phyloP scores from a whole-genome alignment of 2,888 invertebrate species.

The Pammene aurita region DNA sequence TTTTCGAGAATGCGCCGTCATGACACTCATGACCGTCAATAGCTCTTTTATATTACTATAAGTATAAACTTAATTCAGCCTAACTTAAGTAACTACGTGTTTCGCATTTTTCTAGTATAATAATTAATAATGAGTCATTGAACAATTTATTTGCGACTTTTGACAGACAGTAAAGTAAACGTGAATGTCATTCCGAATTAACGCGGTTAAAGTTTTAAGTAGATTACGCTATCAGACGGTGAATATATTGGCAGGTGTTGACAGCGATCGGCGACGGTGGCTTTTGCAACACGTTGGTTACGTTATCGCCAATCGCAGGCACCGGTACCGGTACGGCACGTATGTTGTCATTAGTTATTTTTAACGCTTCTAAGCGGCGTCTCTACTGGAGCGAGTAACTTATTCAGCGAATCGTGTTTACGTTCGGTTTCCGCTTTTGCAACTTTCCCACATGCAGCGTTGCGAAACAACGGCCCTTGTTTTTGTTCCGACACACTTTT shows the following conservation, averaged over 20 bases:
- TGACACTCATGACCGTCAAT: constrained; percentile 21
- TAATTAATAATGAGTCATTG: neutral
- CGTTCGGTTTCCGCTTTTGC: constrained; percentile 70
- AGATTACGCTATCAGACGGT: constrained; percentile 16
- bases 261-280: constrained; percentile 49
- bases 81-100: constrained; percentile 6
- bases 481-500: constrained; percentile 78
- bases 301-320: constrained; percentile 71
- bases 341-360: constrained; percentile 82
- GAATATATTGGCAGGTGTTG: constrained; percentile 39
- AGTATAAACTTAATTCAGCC: neutral
- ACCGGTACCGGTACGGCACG: constrained; percentile 62
- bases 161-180: constrained; percentile 6
- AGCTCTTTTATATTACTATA: constrained; percentile 14
- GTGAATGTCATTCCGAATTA: constrained; percentile 9
- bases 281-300: constrained; percentile 74
- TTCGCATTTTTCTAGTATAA: neutral
- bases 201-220: neutral
- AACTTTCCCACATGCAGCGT: constrained; percentile 79
- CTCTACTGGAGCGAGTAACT: constrained; percentile 65
- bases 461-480: constrained; percentile 74
- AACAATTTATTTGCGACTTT: constrained; percentile 13
- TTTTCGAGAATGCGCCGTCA: constrained; percentile 35
- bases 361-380: constrained; percentile 67
- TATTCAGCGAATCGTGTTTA: constrained; percentile 63